Base-by-base conservation (phyloP, 2,797 vertebrate genomes). In the Pelodytes ibericus region DNA sequence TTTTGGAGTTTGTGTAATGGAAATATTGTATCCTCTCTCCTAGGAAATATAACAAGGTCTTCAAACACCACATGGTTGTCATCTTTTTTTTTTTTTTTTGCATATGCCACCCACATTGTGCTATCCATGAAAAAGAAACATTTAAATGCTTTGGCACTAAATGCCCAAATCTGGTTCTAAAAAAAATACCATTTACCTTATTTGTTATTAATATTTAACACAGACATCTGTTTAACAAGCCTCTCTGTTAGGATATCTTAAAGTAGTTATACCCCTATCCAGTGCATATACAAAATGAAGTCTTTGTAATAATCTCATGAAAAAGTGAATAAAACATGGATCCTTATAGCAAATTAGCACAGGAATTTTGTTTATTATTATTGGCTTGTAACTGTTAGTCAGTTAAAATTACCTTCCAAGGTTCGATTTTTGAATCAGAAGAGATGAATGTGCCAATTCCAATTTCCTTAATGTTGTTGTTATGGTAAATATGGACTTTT, bases 311-410 rank as follows among this genome's bases (percentile, higher is more conserved):
- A 11, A 72, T 75, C 80, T 80, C 86, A 86, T 69, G 56, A 64
- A 29, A 66, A 73, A 80, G 75, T 83, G 87, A 88, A 87, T 82
- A 88, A 89, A 90, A 88, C 81, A 82, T 71, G 83, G 80, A 71
- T 85, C 0, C 81, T 88, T 83, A 80, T 86, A 88, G 84, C 84
- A 87, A 88, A 88, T 87, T 82, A 84, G 65, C 70, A 70, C 80
- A 89, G 85, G 87, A 89, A 88, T 90, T 89, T 83, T 90, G 88
- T 92, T 91, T 92, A 88, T 91, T 91, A 86, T 91, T 83, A 82
- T 85, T 91, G 87, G 87, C 85, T 87, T 85, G 83, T 86, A 87
- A 87, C 84, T 84, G 81, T 87, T 87, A 87, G 85, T 84, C 81
- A 69, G 75, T 78, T 84, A 84, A 85, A 87, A 87, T 92, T 87